Evolutionary conservation across 2,888 invertebrate genomes (phyloP).

Genomic region (Aphodius sticticus): DNA sequence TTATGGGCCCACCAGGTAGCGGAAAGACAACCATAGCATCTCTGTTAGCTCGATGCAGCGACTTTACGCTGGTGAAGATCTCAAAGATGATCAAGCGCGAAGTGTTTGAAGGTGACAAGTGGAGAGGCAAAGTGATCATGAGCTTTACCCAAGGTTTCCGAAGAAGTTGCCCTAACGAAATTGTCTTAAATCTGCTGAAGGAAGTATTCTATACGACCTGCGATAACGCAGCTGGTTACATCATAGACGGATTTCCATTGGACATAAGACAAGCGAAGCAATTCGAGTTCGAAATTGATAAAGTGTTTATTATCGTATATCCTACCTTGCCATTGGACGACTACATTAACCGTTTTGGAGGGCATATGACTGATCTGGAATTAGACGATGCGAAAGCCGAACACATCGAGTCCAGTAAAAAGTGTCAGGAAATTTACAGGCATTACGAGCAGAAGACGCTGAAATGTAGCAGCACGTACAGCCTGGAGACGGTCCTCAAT

Average conservation of each 20-base stretch:
- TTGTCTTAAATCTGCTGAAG: slow-evolving; percentile 42
- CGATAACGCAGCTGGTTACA: slow-evolving; percentile 42
- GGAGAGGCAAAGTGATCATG: slow-evolving; percentile 39
- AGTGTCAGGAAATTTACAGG: slow-evolving; percentile 33
- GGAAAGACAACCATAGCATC: slow-evolving; percentile 44
- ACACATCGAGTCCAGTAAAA: slow-evolving; percentile 25
- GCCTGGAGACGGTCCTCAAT: slow-evolving; percentile 28
- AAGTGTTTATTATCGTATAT: slow-evolving; percentile 43
- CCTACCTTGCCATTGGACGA: slow-evolving; percentile 41
- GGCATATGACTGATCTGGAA: slow-evolving; percentile 9
- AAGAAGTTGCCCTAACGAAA: slow-evolving; percentile 40
- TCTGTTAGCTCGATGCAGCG: slow-evolving; percentile 42
- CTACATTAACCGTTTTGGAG: slow-evolving; percentile 36
- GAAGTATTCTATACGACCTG: slow-evolving; percentile 37
- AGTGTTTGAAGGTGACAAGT: slow-evolving; percentile 37
- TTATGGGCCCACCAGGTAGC: slow-evolving; percentile 44
- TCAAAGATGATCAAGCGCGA: slow-evolving; percentile 42
- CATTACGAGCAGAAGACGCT: slow-evolving; percentile 35
- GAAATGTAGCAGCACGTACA: slow-evolving; percentile 29
- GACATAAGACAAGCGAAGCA: slow-evolving; percentile 44
- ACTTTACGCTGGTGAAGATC: slow-evolving; percentile 42
- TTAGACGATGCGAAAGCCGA: slow-evolving; percentile 17
- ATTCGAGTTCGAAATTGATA: slow-evolving; percentile 47
- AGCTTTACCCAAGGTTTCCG: slow-evolving; percentile 34
- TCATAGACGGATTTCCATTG: slow-evolving; percentile 48